phyloP scores from a whole-genome alignment of 2,797 vertebrate species.

The Lutjanus campechanus region DNA sequence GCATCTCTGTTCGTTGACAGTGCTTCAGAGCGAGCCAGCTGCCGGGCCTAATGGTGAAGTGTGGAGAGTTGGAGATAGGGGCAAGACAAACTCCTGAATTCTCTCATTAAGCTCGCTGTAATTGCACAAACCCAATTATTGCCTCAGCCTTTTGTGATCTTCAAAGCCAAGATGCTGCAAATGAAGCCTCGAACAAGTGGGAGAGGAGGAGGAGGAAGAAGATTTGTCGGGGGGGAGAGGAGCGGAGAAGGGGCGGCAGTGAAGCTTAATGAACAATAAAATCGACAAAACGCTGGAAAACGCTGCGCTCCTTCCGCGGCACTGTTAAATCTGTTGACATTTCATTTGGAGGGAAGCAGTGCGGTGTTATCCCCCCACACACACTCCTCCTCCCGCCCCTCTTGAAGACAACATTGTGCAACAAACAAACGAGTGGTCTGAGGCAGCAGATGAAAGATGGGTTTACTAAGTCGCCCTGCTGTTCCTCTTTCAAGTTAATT shows the following conservation, averaged over 20 bases:
- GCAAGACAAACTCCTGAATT: slow-evolving; percentile 78
- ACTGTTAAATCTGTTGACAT: slow-evolving; percentile 88
- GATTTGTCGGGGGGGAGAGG: slow-evolving; percentile 39
- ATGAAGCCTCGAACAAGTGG: slow-evolving; percentile 81
- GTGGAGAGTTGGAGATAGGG: slow-evolving; percentile 72
- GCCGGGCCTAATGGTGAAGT: slow-evolving; percentile 40
- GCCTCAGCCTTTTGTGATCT: slow-evolving; percentile 87
- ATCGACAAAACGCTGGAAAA: slow-evolving; percentile 82
- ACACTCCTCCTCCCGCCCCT: slow-evolving; percentile 47
- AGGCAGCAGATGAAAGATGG: slow-evolving; percentile 87
- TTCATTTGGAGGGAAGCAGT: slow-evolving; percentile 84
- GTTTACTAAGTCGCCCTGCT: slow-evolving; percentile 86
- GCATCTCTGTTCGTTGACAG: slow-evolving; percentile 37
- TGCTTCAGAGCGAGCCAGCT: slow-evolving; percentile 34
- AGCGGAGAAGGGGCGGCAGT: slow-evolving; percentile 16
- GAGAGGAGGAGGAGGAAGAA: slow-evolving; percentile 57
- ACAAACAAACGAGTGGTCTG: slow-evolving; percentile 85
- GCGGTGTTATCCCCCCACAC: slow-evolving; percentile 52
- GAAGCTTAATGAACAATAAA: slow-evolving; percentile 88
- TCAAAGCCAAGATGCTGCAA: slow-evolving; percentile 86
- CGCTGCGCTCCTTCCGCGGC: slow-evolving; percentile 57
- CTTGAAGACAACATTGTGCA: slow-evolving; percentile 83
- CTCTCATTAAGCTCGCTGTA: slow-evolving; percentile 87
- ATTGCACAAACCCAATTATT: slow-evolving; percentile 90
- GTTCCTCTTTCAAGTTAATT: slow-evolving; percentile 90